Conservation (phyloP, 2,888 invertebrate genomes). For the Diarsia brunnea region DNA sequence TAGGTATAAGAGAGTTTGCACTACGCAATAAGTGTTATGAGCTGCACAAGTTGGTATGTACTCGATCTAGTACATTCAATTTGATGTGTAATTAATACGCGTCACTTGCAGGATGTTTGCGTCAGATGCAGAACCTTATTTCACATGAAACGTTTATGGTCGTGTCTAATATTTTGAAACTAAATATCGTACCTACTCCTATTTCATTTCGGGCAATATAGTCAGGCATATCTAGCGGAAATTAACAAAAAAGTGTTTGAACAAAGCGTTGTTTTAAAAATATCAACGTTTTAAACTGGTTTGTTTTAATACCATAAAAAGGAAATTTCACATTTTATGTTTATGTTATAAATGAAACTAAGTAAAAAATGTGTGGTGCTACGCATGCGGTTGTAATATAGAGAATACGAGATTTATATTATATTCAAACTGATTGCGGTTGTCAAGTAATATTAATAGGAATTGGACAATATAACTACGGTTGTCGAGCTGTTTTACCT, state of each 20-base stretch:
- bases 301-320: neutral
- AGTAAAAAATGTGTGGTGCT: neutral
- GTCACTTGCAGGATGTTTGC: conserved; percentile 9
- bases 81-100: conserved; percentile 37
- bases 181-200: neutral
- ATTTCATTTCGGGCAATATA: neutral
- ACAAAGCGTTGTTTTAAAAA: neutral
- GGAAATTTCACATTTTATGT: neutral
- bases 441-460: neutral
- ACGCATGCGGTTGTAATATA: neutral
- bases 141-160: neutral
- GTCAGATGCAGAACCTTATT: conserved; percentile 9
- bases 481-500: neutral
- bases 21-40: conserved; percentile 9
- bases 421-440: neutral
- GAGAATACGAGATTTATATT: neutral
- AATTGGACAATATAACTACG: neutral
- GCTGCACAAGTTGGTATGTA: conserved; percentile 13
- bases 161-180: neutral
- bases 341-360: neutral
- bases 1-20: conserved; percentile 12
- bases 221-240: neutral
- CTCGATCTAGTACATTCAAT: conserved; percentile 19
- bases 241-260: neutral
- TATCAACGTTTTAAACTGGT: neutral